Conservation (phyloP, 2,888 invertebrate genomes). For the Aleiodes testaceus region DNA sequence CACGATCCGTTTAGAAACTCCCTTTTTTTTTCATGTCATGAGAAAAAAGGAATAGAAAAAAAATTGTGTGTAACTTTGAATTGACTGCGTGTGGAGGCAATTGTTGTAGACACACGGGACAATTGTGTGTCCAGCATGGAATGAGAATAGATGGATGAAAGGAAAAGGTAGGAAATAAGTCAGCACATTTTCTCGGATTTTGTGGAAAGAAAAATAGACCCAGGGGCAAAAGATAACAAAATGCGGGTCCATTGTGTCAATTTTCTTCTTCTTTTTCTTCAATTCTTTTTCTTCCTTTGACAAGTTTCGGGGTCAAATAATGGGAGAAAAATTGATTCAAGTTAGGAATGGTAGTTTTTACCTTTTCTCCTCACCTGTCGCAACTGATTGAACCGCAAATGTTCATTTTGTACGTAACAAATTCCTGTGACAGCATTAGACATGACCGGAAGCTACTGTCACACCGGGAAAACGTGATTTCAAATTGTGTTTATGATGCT, state of each 20-base stretch:
- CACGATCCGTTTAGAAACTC: conserved; percentile 20
- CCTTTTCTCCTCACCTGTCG: not conserved
- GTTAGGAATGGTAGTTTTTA: not conserved
- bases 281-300: not conserved
- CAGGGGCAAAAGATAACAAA: conserved; percentile 18
- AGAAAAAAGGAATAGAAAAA: conserved; percentile 16
- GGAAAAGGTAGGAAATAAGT: conserved; percentile 17
- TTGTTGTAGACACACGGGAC: conserved; percentile 26
- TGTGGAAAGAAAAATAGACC: conserved; percentile 16
- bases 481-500: not conserved
- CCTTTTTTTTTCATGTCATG: not conserved
- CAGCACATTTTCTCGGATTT: conserved; percentile 18
- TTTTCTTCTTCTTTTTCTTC: conserved; percentile 1
- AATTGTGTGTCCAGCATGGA: conserved; percentile 21
- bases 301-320: not conserved
- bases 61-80: conserved; percentile 8
- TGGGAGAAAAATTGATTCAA: not conserved
- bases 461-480: not conserved
- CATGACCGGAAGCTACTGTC: conserved; percentile 18
- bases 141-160: conserved; percentile 12
- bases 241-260: conserved; percentile 39
- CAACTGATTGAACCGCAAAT: not conserved
- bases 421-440: not conserved
- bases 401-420: conserved; percentile 26
- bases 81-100: conserved; percentile 15